Percentiles rank a stretch among this genome's conserved stretches.
phyloP scores from a whole-genome alignment of 2,797 vertebrate genomes.

The Darevskia mixta region DNA sequence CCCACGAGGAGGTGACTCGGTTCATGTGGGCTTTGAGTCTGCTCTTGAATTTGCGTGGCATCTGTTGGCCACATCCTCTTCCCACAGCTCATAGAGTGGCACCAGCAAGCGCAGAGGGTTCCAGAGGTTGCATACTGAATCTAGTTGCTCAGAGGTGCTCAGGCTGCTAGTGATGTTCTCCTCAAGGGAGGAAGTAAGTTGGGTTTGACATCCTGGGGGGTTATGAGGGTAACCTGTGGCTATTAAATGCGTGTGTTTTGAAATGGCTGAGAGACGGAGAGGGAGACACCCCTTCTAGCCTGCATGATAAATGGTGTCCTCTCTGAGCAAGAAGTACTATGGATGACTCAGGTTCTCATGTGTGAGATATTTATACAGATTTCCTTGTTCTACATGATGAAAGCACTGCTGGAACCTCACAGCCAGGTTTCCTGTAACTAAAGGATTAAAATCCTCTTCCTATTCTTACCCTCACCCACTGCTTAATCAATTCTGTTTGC shows the following conservation, averaged over 20 bases:
- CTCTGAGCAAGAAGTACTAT: background rate
- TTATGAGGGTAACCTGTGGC: background rate
- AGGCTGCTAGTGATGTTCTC: background rate
- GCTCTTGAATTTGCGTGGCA: background rate
- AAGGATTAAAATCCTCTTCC: background rate
- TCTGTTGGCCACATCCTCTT: background rate
- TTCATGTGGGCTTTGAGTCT: background rate
- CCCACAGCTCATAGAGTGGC: background rate
- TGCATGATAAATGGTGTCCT: background rate
- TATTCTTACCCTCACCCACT: background rate
- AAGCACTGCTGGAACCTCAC: background rate
- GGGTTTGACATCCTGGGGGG: background rate
- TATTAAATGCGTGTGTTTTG: background rate
- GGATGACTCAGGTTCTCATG: background rate
- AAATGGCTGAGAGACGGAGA: background rate
- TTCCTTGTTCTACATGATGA: background rate
- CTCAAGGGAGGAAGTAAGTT: background rate
- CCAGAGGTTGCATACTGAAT: background rate
- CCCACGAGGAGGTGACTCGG: constrained; percentile 1
- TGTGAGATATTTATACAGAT: constrained; percentile 12
- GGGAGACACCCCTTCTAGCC: background rate
- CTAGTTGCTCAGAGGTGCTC: background rate
- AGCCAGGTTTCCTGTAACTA: background rate
- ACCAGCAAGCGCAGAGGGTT: background rate
- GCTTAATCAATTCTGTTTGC: accelerated